Conservation (phyloP, 2,888 invertebrate species). For the Drosophila vallismaia region DNA sequence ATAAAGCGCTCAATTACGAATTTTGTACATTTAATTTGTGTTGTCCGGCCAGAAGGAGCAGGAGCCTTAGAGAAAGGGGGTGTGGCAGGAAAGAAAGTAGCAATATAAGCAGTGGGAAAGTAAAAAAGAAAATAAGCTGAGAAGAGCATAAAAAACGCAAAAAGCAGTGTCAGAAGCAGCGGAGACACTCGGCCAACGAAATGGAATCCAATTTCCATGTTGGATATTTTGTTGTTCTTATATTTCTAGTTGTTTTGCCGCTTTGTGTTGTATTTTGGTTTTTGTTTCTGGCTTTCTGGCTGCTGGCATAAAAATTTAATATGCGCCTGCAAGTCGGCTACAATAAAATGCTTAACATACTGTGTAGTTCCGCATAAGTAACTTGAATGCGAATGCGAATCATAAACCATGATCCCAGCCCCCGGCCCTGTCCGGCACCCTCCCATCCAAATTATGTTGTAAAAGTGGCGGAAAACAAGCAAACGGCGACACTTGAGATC, state of each 20-base stretch:
- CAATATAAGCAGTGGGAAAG: slow-evolving; percentile 1
- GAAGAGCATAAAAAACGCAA: not conserved
- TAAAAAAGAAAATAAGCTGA: not conserved
- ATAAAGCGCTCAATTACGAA: slow-evolving; percentile 70
- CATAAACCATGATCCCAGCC: slow-evolving; percentile 40
- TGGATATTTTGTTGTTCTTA: slow-evolving; percentile 24
- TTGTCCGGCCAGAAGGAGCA: slow-evolving; percentile 1
- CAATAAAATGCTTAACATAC: slow-evolving; percentile 56
- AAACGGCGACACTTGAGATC: slow-evolving; percentile 40
- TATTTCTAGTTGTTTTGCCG: slow-evolving; percentile 13
- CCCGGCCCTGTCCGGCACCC: slow-evolving; percentile 3
- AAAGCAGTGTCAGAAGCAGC: slow-evolving; percentile 7
- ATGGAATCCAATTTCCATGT: slow-evolving; percentile 66
- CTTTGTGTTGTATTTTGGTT: slow-evolving; percentile 10
- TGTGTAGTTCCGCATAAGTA: slow-evolving; percentile 32
- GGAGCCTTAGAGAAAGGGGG: slow-evolving; percentile 11
- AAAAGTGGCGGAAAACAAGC: slow-evolving; percentile 49
- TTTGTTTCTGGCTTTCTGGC: not conserved
- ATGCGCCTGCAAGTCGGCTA: slow-evolving; percentile 61
- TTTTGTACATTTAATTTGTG: slow-evolving; percentile 60
- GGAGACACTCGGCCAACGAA: slow-evolving; percentile 46
- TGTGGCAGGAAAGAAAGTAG: slow-evolving; percentile 12
- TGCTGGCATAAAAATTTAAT: slow-evolving; percentile 70
- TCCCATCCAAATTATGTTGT: slow-evolving; percentile 66
- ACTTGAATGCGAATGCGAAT: slow-evolving; percentile 32